Evolutionary conservation across 2,888 invertebrate species (phyloP).

Genomic region (Caenorhabditis sinica): DNA sequence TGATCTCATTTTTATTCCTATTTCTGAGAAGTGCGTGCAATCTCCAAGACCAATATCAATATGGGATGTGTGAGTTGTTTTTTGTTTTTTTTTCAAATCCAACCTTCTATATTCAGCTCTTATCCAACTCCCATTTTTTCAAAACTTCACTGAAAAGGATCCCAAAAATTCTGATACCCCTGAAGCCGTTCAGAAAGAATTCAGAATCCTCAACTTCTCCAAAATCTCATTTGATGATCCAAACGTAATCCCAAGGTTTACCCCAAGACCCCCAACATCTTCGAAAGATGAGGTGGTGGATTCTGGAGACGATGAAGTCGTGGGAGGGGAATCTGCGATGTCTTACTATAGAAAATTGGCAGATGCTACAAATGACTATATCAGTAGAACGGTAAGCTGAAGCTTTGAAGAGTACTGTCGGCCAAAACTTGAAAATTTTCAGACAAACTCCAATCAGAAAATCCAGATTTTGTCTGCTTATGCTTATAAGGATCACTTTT

Average conservation of each 20-base stretch:
- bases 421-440: neutral
- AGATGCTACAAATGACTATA: neutral
- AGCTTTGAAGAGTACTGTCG: neutral
- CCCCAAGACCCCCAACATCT: neutral
- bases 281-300: constrained; percentile 29
- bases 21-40: constrained; percentile 9
- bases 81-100: neutral
- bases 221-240: neutral
- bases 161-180: too few relatives aligned
- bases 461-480: constrained; percentile 53
- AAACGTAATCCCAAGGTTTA: neutral
- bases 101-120: constrained; percentile 28
- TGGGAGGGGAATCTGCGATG: constrained; percentile 34
- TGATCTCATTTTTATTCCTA: constrained; percentile 39
- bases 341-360: constrained; percentile 47
- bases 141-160: neutral
- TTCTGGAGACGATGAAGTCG: constrained; percentile 49
- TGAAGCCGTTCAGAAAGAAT: neutral
- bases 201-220: neutral
- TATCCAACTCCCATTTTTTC: constrained; percentile 36
- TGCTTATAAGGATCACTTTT: constrained; percentile 62
- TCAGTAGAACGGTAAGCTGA: constrained; percentile 26
- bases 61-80: constrained; percentile 49
- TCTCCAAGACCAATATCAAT: constrained; percentile 35
- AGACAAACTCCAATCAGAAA: constrained; percentile 13